Evolutionary conservation across 2,113 vertebrate genomes (phyloP), one percentile per base, ranked within the genome.

Genomic region (Polyodon spathula): DNA sequence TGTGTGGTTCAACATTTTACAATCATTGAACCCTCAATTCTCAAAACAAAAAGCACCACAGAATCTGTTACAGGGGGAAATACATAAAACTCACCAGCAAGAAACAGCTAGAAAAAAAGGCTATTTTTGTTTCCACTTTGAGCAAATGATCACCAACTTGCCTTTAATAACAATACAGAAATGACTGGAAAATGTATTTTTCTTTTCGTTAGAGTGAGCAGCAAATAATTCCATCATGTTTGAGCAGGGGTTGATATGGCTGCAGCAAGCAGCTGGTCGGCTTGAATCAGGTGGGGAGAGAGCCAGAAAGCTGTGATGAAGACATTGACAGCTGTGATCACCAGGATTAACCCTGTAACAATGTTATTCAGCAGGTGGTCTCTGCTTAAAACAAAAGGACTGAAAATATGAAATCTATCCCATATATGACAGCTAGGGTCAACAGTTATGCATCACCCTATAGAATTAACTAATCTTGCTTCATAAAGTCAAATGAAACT

Each of bases 281-380:
- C 44, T 38, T 62, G 60, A 55, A 59, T 70, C 16, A 69, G 43
- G 39, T 48, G 64, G 58, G 69, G 63, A 62, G 55, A 68, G 67
- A 75, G 66, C 27, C 1, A 6, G 50, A 59, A 76, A 42, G 63
- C 39, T 17, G 63, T 69, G 67, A 64, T 56, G 56, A 74, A 73
- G 68, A 63, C 1, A 0, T 67, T 68, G 62, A 66, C 63, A 60
- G 71, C 54, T 8, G 52, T 6, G 66, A 72, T 68, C 68, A 77
- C 53, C 54, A 70, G 71, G 63, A 75, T 64, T 66, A 76, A 66
- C 60, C 70, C 72, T 51, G 71, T 43, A 60, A 69, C 63, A 54
- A 51, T 11, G 14, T 61, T 71, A 55, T 68, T 63, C 72, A 72
- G 61, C 65, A 74, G 63, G 58, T 53, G 42, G 60, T 62, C 66